Conservation (phyloP, 2,797 vertebrate genomes). For the Cheirogaleus major region DNA sequence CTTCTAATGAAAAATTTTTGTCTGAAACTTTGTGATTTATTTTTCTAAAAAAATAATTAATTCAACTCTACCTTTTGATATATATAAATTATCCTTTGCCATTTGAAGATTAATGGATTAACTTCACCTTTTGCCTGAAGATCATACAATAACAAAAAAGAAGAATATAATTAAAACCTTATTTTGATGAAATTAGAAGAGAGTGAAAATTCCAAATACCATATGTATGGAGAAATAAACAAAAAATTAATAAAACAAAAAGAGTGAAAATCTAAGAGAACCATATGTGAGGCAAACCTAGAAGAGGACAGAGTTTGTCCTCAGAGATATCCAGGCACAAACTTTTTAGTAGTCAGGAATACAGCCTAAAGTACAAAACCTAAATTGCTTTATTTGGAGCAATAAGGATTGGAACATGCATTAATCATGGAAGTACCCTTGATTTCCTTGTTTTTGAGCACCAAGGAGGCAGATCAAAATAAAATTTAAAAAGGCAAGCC, state of each 20-base stretch:
- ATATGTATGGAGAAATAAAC: not conserved
- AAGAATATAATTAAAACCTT: not conserved
- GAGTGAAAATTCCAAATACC: not conserved
- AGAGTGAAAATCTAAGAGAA: not conserved
- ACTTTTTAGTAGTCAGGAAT: not conserved
- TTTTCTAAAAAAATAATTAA: not conserved
- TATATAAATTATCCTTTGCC: not conserved
- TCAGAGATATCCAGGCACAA: not conserved
- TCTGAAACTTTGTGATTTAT: not conserved
- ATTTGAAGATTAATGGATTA: not conserved
- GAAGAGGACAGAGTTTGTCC: not conserved
- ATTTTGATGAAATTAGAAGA: not conserved
- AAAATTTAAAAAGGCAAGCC: not conserved
- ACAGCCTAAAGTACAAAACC: not conserved
- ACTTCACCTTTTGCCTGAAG: not conserved
- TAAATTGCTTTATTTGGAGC: not conserved
- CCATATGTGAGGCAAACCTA: not conserved
- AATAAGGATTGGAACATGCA: rapidly evolving
- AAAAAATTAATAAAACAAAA: not conserved
- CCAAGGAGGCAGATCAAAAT: not conserved
- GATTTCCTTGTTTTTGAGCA: not conserved
- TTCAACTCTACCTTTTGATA: not conserved
- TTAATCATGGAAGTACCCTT: not conserved
- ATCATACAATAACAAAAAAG: not conserved
- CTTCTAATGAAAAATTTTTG: not conserved